phyloP scores from a whole-genome alignment of 2,888 invertebrate genomes.

The Thereva nobilitata region DNA sequence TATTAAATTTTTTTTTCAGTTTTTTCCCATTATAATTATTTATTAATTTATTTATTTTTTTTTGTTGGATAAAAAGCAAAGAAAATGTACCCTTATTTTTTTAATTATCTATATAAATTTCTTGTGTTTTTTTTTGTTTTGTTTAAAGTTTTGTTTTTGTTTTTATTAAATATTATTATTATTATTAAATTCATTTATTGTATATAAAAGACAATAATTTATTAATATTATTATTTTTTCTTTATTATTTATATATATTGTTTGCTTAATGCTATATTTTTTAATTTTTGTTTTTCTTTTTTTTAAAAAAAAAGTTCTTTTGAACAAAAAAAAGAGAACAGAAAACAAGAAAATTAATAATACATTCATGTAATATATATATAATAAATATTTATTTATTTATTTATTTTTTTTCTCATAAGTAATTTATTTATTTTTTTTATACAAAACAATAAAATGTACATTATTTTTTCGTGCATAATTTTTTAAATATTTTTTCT shows the following conservation, averaged over 20 bases:
- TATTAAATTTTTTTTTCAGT: not conserved
- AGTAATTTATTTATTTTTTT: conserved; percentile 42
- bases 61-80: conserved; percentile 22
- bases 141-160: no score
- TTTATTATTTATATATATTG: conserved; percentile 1
- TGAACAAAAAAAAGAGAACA: no score
- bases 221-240: conserved; percentile 4
- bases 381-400: conserved; percentile 27
- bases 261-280: no score
- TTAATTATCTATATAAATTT: conserved; percentile 11
- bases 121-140: no score
- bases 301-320: no score
- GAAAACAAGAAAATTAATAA: no score
- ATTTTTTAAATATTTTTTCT: conserved; percentile 6
- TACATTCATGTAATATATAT: no score
- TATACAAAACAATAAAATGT: conserved; percentile 34
- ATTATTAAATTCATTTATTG: conserved; percentile 32
- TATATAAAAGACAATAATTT: conserved; percentile 29
- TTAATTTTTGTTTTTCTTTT: no score
- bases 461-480: conserved; percentile 29
- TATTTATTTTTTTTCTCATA: conserved; percentile 36
- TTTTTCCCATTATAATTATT: conserved; percentile 5
- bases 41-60: no score
- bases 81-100: conserved; percentile 19
- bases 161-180: not conserved